Evolutionary conservation across 2,888 invertebrate genomes (phyloP).

Genomic region (Cyaniris semiargus): DNA sequence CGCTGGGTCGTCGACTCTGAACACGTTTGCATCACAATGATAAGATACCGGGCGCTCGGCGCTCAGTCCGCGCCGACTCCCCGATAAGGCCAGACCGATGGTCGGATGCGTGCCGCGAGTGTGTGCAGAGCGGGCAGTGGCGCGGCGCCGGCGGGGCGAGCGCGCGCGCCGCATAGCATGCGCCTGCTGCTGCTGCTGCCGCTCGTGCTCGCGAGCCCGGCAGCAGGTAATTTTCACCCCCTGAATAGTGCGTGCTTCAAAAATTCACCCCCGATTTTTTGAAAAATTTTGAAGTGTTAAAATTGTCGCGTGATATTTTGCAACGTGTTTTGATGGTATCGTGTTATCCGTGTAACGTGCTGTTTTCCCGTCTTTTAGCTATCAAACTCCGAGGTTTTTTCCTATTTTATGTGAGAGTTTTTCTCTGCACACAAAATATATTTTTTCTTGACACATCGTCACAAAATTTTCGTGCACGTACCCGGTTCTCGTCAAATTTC

Average conservation of each 20-base stretch:
- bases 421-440: background rate
- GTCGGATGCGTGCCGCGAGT: slow-evolving; percentile 47
- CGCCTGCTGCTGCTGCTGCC: slow-evolving; percentile 76
- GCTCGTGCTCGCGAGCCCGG: slow-evolving; percentile 75
- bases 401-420: background rate
- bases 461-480: background rate
- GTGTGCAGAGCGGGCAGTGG: slow-evolving; percentile 49
- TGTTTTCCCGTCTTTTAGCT: too few species aligned
- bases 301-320: background rate
- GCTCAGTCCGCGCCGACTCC: slow-evolving; percentile 66
- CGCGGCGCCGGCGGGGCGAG: slow-evolving; percentile 53
- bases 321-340: background rate
- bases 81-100: slow-evolving; percentile 61
- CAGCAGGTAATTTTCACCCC: slow-evolving; percentile 62
- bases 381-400: too few species aligned
- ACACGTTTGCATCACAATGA: slow-evolving; percentile 24
- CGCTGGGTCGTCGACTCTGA: slow-evolving; percentile 17
- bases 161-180: slow-evolving; percentile 62
- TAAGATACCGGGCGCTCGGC: slow-evolving; percentile 44
- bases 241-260: slow-evolving; percentile 7
- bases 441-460: background rate
- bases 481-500: background rate
- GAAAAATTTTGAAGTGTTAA: background rate
- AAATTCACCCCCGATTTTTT: background rate
- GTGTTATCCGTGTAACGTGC: too few species aligned